Conservation (phyloP, 2,797 vertebrate genomes). For the Channa striata region DNA sequence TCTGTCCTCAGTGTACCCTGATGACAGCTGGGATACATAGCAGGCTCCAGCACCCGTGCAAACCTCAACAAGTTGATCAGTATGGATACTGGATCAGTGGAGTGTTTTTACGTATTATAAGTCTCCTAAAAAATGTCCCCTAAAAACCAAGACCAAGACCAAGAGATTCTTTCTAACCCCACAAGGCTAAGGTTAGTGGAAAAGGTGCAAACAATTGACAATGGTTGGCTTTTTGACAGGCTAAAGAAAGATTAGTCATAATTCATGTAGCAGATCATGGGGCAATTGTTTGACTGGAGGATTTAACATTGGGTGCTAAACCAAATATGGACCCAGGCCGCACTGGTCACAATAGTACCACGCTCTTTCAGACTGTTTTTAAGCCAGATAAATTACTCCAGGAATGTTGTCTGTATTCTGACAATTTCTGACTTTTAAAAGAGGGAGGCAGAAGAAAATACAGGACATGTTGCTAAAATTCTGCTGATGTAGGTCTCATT, state of each 20-base stretch:
- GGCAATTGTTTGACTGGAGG: slow-evolving; percentile 32
- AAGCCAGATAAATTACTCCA: no score
- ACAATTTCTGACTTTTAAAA: background rate
- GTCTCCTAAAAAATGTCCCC: no score
- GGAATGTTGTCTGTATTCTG: background rate
- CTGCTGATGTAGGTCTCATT: background rate
- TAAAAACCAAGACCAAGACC: no score
- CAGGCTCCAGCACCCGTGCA: no score
- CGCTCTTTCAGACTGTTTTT: no score
- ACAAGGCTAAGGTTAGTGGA: no score
- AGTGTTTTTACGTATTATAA: no score
- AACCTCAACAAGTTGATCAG: no score
- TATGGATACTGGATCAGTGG: no score
- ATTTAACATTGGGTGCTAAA: slow-evolving; percentile 22
- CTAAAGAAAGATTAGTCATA: slow-evolving; percentile 52
- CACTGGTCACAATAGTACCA: background rate
- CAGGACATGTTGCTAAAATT: background rate
- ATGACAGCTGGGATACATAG: no score
- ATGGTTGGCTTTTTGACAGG: slow-evolving; percentile 38
- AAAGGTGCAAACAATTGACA: slow-evolving; percentile 49
- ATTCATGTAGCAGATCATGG: slow-evolving; percentile 34
- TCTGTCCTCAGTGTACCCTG: no score
- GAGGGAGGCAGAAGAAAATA: background rate
- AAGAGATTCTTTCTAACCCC: no score
- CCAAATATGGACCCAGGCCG: slow-evolving; percentile 26